These are phyloP conservation scores for Trigoniulus corallinus DNA, from an alignment of 1,140 invertebrate genomes.

Conservation along the genomic window DNA sequence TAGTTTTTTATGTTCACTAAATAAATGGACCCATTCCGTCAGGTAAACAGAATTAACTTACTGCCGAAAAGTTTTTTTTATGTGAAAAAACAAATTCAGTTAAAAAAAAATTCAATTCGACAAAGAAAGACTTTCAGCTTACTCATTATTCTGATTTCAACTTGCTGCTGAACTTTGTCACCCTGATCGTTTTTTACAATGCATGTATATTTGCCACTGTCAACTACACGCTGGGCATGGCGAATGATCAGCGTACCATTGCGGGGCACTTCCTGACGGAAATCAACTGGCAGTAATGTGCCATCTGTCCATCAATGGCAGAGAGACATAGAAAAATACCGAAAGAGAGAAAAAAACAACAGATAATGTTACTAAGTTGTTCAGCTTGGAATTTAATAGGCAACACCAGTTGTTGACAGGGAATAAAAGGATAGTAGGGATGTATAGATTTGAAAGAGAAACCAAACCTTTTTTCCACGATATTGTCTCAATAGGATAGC, in stretches of 20 bases:
- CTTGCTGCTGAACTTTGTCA: constrained; percentile 24
- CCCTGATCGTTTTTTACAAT: constrained; percentile 54
- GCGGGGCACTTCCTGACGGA: constrained; percentile 32
- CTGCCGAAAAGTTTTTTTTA: too few species aligned
- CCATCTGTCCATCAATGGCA: neutral
- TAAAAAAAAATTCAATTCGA: neutral
- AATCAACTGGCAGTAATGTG: constrained; percentile 14
- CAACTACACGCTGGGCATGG: constrained; percentile 42
- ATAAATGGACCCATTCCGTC: too few species aligned
- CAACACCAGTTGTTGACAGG: neutral
- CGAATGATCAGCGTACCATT: constrained; percentile 59
- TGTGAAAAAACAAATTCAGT: too few species aligned
- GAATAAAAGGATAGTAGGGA: neutral
- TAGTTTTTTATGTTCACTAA: too few species aligned
- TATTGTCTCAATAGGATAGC: neutral
- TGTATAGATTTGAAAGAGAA: neutral
- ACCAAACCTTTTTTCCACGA: neutral
- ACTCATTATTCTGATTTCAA: constrained; percentile 27
- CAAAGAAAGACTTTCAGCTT: constrained; percentile 10
- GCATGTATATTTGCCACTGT: constrained; percentile 64
- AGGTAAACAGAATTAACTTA: too few species aligned
- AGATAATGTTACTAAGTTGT: neutral
- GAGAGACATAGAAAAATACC: neutral
- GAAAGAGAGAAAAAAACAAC: neutral
- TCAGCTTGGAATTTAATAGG: neutral